These are phyloP conservation scores for Laupala kohalensis DNA, from an alignment of 1,140 invertebrate species.

Conservation along the genomic window DNA sequence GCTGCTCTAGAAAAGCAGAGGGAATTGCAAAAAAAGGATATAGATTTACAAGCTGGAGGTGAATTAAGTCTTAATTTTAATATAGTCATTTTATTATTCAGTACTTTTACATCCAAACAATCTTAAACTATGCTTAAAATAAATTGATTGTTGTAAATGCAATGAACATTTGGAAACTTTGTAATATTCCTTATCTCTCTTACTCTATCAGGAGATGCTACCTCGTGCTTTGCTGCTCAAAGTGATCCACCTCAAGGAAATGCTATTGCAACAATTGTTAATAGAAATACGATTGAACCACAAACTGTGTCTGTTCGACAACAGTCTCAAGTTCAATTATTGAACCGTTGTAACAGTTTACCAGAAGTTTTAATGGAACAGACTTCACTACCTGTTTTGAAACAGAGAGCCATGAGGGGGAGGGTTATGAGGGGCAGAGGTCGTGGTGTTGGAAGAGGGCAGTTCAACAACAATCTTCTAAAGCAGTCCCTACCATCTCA, in stretches of 20 bases:
- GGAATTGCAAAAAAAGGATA: conserved; percentile 16
- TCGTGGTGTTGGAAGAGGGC: conserved; percentile 2
- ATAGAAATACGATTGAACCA: conserved; percentile 13
- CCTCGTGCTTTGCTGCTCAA: background rate
- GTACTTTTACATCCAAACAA: conserved; percentile 1
- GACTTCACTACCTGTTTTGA: background rate
- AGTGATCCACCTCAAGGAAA: conserved; percentile 12
- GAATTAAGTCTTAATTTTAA: background rate
- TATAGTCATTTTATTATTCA: background rate
- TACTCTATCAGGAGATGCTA: conserved; percentile 11
- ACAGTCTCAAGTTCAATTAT: background rate
- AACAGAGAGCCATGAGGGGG: background rate
- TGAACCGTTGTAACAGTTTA: background rate
- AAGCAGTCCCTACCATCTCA: too few species aligned
- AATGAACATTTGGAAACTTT: background rate
- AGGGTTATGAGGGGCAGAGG: background rate
- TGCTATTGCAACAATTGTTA: conserved; percentile 17
- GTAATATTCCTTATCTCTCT: too few species aligned
- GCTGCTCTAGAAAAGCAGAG: conserved; percentile 34
- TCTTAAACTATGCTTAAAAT: too few species aligned
- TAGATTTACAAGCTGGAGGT: background rate
- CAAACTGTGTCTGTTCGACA: background rate
- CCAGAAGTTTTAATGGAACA: background rate
- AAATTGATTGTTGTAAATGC: too few species aligned
- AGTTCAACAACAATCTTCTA: background rate